Evolutionary conservation across 2,113 vertebrate species (phyloP), one percentile per base, ranked within the genome.

Genomic region (Neodon shergylaensis): DNA sequence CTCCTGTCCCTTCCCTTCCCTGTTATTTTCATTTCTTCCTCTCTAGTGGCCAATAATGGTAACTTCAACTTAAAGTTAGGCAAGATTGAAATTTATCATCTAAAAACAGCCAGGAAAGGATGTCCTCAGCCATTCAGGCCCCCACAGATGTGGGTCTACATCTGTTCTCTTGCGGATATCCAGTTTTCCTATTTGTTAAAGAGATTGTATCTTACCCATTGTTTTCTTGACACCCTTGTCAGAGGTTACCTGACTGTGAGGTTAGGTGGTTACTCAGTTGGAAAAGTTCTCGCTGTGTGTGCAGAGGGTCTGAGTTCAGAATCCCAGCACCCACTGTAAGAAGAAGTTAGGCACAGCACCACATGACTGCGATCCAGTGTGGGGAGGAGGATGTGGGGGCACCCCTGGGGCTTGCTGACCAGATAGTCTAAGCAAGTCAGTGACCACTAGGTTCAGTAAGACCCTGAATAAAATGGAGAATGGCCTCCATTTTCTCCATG

Each of bases 41-140:
- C 36, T 31, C 63, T 76, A 54, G 4, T 65, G 77, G 52, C 84
- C 89, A 88, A 21, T 73, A 83, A 72, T 42, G 42, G 28, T 88
- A 78, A 89, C 52, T 89, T 89, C 84, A 73, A 85, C 89, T 89
- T 89, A 77, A 93, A 93, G 44, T 44, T 28, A 82, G 39, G 24
- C 54, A 82, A 28, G 44, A 31, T 76, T 58, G 88, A 88, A 88
- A 72, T 54, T 26, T 85, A 39, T 63, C 63, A 65, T 26, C 31
- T 65, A 61, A 87, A 85, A 79, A 21, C 52, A 44, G 26, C 52
- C 17, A 54, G 28, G 65, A 28, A 63, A 82, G 33, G 44, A 17
- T 22, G 4, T 74, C 47, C 61, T 61, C 61, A 65, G 8, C 31
- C 74, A 6, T 44, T 83, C 6, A 47, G 39, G 49, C 9, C 49